Conservation (phyloP, 64 coral and sea anemone species). For the Hydrozoanthus tunicans region DNA sequence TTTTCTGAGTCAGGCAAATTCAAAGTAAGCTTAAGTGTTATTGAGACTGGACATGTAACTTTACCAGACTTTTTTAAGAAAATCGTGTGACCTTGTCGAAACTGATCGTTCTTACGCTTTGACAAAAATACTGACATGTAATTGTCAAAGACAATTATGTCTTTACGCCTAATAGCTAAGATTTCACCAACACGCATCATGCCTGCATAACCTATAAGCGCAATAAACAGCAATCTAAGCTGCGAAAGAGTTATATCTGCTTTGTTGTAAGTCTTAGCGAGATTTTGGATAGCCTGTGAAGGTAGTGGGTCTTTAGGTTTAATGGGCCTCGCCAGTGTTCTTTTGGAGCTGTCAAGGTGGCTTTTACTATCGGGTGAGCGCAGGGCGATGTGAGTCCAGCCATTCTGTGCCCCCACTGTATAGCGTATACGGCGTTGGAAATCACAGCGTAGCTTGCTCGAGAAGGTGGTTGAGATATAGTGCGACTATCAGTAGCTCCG, state of each 20-base stretch:
- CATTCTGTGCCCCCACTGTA: too few relatives aligned
- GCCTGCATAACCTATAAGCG: neutral
- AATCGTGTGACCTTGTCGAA: too few relatives aligned
- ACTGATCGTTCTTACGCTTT: too few relatives aligned
- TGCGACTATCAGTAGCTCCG: neutral
- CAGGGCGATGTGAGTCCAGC: neutral
- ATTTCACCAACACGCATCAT: neutral
- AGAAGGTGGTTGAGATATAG: neutral
- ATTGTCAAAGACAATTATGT: neutral
- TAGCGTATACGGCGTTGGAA: neutral
- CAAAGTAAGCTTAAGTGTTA: neutral
- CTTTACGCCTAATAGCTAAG: neutral
- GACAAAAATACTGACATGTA: too few relatives aligned
- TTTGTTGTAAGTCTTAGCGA: neutral
- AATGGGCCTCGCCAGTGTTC: neutral
- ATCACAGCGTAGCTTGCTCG: neutral
- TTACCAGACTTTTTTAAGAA: too few relatives aligned
- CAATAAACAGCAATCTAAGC: constrained; percentile 3
- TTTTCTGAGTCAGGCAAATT: neutral
- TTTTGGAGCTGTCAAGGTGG: neutral
- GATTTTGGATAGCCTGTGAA: neutral
- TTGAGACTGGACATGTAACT: too few relatives aligned
- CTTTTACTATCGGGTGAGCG: neutral
- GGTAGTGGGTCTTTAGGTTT: neutral
- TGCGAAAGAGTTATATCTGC: neutral